Conservation (phyloP, 2,888 invertebrate genomes). For the Eupithecia centaureata region DNA sequence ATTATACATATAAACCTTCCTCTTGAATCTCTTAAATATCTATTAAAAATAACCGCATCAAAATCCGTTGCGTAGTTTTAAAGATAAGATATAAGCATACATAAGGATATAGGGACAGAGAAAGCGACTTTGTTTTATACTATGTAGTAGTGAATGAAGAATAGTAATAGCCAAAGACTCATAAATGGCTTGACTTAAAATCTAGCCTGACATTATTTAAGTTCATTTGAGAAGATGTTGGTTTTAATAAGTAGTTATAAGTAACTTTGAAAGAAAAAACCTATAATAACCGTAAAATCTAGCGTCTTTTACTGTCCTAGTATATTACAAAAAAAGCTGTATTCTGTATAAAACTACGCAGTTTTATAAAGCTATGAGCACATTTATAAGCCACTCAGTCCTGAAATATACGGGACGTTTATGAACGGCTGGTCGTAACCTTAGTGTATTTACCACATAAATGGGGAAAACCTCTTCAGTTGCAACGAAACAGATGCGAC, state of each 20-base stretch:
- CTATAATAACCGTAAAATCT: background rate
- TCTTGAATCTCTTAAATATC: too few species aligned
- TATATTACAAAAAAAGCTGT: background rate
- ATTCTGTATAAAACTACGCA: background rate
- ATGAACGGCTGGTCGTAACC: background rate
- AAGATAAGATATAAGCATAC: too few species aligned
- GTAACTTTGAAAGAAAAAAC: background rate
- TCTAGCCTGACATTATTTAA: background rate
- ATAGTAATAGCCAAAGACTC: too few species aligned
- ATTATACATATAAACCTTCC: too few species aligned
- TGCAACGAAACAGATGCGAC: background rate
- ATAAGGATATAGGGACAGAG: too few species aligned
- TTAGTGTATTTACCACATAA: slow-evolving; percentile 10
- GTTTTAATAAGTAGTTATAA: background rate
- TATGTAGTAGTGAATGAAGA: too few species aligned
- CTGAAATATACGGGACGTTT: slow-evolving; percentile 1
- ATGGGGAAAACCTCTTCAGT: slow-evolving; percentile 1
- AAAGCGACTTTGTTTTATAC: too few species aligned
- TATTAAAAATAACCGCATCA: too few species aligned
- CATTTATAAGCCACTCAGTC: slow-evolving; percentile 5
- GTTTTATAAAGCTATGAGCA: background rate
- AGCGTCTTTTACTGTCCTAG: background rate
- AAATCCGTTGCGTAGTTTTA: too few species aligned
- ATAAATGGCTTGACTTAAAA: background rate
- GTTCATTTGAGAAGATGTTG: background rate